These are phyloP conservation scores for Megalops cyprinoides DNA, from an alignment of 2,797 vertebrate genomes.

Conservation along the genomic window DNA sequence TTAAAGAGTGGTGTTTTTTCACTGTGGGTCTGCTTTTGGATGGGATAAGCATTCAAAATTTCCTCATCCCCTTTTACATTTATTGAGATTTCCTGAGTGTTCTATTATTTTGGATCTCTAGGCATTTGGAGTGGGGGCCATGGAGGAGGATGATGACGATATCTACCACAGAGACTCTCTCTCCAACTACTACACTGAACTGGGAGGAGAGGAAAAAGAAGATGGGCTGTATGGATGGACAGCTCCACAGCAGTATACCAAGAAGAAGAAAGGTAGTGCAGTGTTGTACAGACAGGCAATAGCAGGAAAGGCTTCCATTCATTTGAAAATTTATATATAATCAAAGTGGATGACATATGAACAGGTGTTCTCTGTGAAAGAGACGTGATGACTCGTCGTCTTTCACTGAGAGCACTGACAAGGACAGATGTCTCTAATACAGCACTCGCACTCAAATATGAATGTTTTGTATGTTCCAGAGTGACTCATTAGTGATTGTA, in stretches of 20 bases:
- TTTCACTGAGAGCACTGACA: background rate
- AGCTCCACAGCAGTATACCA: conserved; percentile 84
- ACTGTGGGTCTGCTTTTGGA: too few species aligned
- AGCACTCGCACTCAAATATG: background rate
- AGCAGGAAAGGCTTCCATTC: too few species aligned
- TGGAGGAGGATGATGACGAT: conserved; percentile 95
- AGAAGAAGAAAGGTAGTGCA: conserved; percentile 65
- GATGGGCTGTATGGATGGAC: conserved; percentile 95
- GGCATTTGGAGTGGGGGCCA: conserved; percentile 92
- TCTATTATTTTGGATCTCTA: conserved; percentile 55
- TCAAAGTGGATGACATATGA: background rate
- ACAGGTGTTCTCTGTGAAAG: background rate
- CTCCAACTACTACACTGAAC: conserved; percentile 83
- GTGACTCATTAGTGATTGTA: background rate
- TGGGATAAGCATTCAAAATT: too few species aligned
- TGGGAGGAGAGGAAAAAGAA: conserved; percentile 90
- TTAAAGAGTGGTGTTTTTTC: too few species aligned
- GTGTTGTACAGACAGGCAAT: background rate
- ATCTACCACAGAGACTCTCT: conserved; percentile 88
- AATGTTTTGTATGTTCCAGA: background rate
- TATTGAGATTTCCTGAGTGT: conserved; percentile 14
- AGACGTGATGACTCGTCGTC: background rate
- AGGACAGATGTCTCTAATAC: too few species aligned
- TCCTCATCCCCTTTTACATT: too few species aligned
- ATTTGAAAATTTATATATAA: too few species aligned